Base-by-base conservation (phyloP, 2,113 vertebrate species). In the Myiopsitta monachus region DNA sequence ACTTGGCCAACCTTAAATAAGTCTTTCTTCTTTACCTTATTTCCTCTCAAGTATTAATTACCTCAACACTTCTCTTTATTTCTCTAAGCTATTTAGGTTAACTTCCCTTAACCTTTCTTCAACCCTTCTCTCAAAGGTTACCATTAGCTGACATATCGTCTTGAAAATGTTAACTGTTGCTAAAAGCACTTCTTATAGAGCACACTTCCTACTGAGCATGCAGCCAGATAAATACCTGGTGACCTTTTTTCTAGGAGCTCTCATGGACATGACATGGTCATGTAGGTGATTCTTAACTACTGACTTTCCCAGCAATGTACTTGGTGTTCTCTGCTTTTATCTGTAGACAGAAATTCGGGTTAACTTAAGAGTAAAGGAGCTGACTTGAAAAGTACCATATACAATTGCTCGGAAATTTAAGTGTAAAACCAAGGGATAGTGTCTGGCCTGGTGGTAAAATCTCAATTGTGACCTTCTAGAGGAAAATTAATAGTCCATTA, bases 151-250 rank as follows among this genome's bases (percentile, higher is more conserved):
- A 96, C 95, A 97, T 97, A 90, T 82, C 94, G 89, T 94, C 95
- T 97, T 93, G 93, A 82, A 97, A 95, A 97, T 96, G 96, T 97
- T 97, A 95, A 94, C 91, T 77, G 43, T 96, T 87, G 91, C 92
- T 97, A 85, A 91, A 94, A 95, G 89, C 86, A 69, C 81, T 96
- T 96, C 88, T 78, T 63, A 52, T 1, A 74, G 81, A 96, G 87
- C 88, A 79, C 72, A 21, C 41, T 96, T 91, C 78, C 82, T 82
- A 38, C 44, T 0, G 24, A 78, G 72, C 2, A 2, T 62, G 55
- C 79, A 91, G 70, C 81, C 80, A 49, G 83, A 90, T 78, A 90
- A 95, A 93, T 93, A 92, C 0, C 1, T 38, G 46, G 66, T 93
- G 96, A 96, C 82, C 95, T 94, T 91, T 93, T 87, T 90, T 22